Evolutionary conservation across 2,113 vertebrate genomes (phyloP).

Genomic region (Gallinago paraguaiae): DNA sequence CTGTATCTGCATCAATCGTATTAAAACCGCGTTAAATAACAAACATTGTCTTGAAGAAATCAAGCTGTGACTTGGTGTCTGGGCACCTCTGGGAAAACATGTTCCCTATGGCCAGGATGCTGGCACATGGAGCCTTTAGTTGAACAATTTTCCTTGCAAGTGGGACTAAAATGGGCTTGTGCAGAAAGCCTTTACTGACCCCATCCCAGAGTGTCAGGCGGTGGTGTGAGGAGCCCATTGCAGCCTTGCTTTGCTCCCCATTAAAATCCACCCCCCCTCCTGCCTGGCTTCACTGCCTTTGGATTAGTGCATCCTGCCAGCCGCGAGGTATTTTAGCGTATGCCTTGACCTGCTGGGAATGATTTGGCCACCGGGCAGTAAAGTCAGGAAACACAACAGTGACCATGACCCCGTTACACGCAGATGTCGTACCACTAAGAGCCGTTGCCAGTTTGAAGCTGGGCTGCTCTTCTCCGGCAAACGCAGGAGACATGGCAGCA

Average conservation of each 20-base stretch:
- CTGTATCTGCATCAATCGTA: neutral
- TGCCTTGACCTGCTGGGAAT: neutral
- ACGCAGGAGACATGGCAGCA: neutral
- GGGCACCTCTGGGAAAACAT: neutral
- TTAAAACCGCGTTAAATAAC: neutral
- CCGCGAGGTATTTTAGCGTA: neutral
- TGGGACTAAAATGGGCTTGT: no score
- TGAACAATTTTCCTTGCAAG: neutral
- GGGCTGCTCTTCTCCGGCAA: neutral
- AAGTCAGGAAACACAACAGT: neutral
- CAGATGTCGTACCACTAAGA: neutral
- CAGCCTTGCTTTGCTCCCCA: neutral
- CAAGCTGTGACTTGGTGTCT: neutral
- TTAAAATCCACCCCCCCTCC: neutral
- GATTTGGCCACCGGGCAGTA: neutral
- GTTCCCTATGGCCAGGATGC: neutral
- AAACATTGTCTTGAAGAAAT: neutral
- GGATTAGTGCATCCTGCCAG: neutral
- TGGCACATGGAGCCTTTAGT: neutral
- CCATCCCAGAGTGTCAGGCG: no score
- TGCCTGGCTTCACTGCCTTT: accelerated
- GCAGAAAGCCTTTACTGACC: neutral
- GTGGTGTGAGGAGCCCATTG: neutral
- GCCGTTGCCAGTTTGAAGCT: neutral
- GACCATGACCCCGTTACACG: accelerated